phyloP scores from a whole-genome alignment of 2,797 vertebrate genomes.

The Catamblyrhynchus diadema region DNA sequence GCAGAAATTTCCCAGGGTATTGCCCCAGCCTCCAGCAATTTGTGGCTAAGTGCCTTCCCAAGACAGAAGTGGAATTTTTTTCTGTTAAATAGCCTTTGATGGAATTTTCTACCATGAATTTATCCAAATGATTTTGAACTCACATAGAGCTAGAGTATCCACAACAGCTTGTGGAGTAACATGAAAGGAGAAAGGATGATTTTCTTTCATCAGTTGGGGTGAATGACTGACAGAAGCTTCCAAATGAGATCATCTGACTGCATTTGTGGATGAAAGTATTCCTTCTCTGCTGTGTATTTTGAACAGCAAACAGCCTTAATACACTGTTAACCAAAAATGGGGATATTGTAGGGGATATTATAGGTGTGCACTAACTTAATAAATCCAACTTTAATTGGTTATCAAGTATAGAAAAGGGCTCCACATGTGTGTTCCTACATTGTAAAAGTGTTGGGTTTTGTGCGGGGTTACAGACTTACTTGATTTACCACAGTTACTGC shows the following conservation, averaged over 20 bases:
- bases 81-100: neutral
- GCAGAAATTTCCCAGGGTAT: neutral
- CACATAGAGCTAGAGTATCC: neutral
- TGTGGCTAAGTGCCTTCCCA: neutral
- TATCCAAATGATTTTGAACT: neutral
- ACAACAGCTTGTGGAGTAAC: slow-evolving; percentile 27
- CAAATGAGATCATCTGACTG: slow-evolving; percentile 17
- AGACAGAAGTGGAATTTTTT: neutral
- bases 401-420: slow-evolving; percentile 34
- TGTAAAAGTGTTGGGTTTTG: neutral
- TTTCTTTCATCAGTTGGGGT: slow-evolving; percentile 15
- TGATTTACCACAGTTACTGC: slow-evolving; percentile 52
- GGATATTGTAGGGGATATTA: slow-evolving; percentile 55
- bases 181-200: slow-evolving; percentile 10
- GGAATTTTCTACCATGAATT: slow-evolving; percentile 12
- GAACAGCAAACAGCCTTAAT: slow-evolving; percentile 57
- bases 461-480: slow-evolving; percentile 8
- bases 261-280: slow-evolving; percentile 43
- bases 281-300: slow-evolving; percentile 46
- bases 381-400: slow-evolving; percentile 47
- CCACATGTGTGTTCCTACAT: slow-evolving; percentile 2
- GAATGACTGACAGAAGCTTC: slow-evolving; percentile 26
- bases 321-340: slow-evolving; percentile 61
- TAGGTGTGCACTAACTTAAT: slow-evolving; percentile 69
- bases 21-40: neutral